Percentiles rank a stretch among this genome's conserved stretches.
These are phyloP conservation scores for Catostylus mosaicus DNA, from an alignment of 30 jellyfish, hydroid and myxozoan genomes.

Conservation along the genomic window DNA sequence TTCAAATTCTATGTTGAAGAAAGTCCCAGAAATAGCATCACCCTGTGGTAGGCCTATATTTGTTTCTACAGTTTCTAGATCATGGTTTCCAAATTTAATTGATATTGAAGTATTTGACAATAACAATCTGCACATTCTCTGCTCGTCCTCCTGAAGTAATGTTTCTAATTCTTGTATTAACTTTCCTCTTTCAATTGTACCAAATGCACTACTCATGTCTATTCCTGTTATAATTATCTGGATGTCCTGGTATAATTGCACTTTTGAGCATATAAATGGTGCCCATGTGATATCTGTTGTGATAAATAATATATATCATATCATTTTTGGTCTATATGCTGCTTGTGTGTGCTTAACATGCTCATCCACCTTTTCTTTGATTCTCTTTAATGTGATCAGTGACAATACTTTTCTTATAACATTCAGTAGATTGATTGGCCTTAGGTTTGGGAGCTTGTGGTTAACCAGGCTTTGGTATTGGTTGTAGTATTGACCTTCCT, in stretches of 20 bases:
- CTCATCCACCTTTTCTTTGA: too few species aligned
- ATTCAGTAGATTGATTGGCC: slow-evolving; percentile 15
- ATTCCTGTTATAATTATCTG: neutral
- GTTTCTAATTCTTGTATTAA: slow-evolving; percentile 10
- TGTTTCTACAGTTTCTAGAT: slow-evolving; percentile 38
- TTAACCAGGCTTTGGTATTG: slow-evolving; percentile 20
- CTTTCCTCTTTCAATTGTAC: slow-evolving; percentile 1
- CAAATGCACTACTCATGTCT: slow-evolving; percentile 4
- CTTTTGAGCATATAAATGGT: neutral
- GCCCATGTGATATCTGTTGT: neutral
- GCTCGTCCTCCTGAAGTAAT: slow-evolving; percentile 31
- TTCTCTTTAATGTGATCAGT: too few species aligned
- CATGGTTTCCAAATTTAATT: slow-evolving; percentile 25
- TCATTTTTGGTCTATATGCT: neutral
- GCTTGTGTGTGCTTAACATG: slow-evolving; percentile 3
- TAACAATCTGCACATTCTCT: slow-evolving; percentile 5
- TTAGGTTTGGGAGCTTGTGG: slow-evolving; percentile 13
- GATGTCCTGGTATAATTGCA: neutral
- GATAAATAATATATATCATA: too few species aligned
- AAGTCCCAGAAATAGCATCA: slow-evolving; percentile 17
- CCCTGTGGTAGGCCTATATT: slow-evolving; percentile 18
- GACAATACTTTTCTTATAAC: too few species aligned
- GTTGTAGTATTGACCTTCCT: slow-evolving; percentile 43
- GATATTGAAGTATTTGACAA: slow-evolving; percentile 22
- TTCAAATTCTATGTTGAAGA: slow-evolving; percentile 8